A percentile compares a stretch with the other conserved stretches of the same genome.
Conservation (phyloP, 2,113 vertebrate genomes). For the Labeo rohita region DNA sequence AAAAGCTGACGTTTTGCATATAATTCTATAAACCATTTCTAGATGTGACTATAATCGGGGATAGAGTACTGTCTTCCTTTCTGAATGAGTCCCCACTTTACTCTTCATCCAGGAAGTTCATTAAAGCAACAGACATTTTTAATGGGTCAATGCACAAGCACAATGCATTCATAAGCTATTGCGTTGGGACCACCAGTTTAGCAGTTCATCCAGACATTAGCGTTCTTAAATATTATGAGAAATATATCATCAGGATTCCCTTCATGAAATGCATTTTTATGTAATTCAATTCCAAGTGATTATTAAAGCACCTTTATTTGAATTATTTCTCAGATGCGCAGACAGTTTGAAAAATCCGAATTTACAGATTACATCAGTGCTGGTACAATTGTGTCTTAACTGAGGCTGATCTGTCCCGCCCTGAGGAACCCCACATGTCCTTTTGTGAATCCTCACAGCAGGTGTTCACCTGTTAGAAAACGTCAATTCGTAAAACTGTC, state of each 20-base stretch:
- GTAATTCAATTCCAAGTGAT: neutral
- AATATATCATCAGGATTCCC: neutral
- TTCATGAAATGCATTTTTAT: neutral
- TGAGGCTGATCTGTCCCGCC: conserved; percentile 23
- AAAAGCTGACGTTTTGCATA: neutral
- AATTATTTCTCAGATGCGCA: neutral
- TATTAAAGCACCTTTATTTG: neutral
- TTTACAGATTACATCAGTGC: neutral
- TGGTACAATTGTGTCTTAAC: neutral
- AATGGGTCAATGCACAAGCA: conserved; percentile 60
- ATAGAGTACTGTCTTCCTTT: neutral
- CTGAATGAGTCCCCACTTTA: conserved; percentile 21
- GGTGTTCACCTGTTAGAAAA: conserved; percentile 42
- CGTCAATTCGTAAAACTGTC: conserved; percentile 22
- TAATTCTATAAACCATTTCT: neutral
- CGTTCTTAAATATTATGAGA: neutral
- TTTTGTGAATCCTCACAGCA: conserved; percentile 41
- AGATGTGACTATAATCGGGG: neutral
- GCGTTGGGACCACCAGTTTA: conserved; percentile 51
- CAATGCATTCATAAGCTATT: conserved; percentile 59
- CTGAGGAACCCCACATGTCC: conserved; percentile 12
- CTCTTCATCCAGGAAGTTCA: conserved; percentile 62
- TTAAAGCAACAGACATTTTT: conserved; percentile 66
- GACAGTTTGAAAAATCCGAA: neutral
- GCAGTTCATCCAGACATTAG: conserved; percentile 50